phyloP scores from a whole-genome alignment of 2,888 invertebrate genomes.

The Acholoe squamosa region DNA sequence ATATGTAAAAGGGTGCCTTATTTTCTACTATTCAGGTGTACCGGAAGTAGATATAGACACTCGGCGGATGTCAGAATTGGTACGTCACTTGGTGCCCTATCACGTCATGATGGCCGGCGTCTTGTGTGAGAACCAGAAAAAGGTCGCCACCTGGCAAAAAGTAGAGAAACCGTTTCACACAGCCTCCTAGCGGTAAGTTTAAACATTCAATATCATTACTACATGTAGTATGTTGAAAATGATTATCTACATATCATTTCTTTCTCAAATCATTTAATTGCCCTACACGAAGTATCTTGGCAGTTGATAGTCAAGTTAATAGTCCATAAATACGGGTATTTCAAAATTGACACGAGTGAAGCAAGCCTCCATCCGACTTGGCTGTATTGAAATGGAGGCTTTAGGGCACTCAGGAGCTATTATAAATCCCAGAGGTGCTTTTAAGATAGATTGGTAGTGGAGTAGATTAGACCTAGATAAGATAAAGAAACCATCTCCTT shows the following conservation, averaged over 20 bases:
- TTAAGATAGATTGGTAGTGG: neutral
- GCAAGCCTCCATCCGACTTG: too few species aligned
- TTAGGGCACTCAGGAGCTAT: too few species aligned
- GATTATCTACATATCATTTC: too few species aligned
- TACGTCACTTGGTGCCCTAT: slow-evolving; percentile 17
- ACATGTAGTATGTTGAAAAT: too few species aligned
- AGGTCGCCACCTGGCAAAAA: slow-evolving; percentile 15
- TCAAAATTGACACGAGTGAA: too few species aligned
- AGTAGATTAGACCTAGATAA: neutral
- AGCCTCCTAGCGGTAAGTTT: neutral
- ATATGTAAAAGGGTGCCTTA: too few species aligned
- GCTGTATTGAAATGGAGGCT: too few species aligned
- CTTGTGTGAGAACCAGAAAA: neutral
- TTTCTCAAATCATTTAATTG: too few species aligned
- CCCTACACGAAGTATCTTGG: too few species aligned
- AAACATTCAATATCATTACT: too few species aligned
- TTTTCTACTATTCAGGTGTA: neutral
- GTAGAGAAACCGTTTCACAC: neutral
- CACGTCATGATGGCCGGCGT: slow-evolving; percentile 36
- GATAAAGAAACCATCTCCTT: slow-evolving; percentile 8
- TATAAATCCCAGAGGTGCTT: neutral
- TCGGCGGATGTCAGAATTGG: neutral
- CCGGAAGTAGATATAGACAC: neutral
- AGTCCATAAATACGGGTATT: too few species aligned
- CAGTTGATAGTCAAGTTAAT: too few species aligned